Evolutionary conservation across 2,113 vertebrate genomes (phyloP).

Genomic region (Hymenochirus boettgeri): DNA sequence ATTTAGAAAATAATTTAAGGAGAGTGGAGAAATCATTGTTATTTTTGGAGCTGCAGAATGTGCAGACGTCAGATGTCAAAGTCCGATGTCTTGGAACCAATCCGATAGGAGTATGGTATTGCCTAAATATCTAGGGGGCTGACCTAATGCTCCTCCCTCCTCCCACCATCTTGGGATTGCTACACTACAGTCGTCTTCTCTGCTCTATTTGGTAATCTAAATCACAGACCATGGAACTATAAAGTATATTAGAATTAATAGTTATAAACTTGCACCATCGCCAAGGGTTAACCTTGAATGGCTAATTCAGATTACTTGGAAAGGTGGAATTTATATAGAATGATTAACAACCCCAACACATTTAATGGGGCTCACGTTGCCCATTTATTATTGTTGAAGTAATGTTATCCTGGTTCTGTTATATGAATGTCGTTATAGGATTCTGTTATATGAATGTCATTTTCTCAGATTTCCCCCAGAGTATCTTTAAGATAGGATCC

Average conservation of each 20-base stretch:
- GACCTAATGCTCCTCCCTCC: too few species aligned
- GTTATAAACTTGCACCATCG: background rate
- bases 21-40: too few species aligned
- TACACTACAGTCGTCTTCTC: too few species aligned
- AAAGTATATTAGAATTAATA: background rate
- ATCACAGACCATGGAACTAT: too few species aligned
- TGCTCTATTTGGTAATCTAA: too few species aligned
- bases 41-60: too few species aligned
- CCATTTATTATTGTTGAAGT: slow-evolving; percentile 5
- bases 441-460: slow-evolving; percentile 30
- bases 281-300: background rate
- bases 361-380: slow-evolving; percentile 7
- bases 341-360: slow-evolving; percentile 6
- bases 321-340: slow-evolving; percentile 15
- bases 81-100: too few species aligned
- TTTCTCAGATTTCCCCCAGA: slow-evolving; percentile 26
- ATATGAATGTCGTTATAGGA: slow-evolving; percentile 33
- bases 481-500: slow-evolving; percentile 38
- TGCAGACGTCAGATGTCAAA: too few species aligned
- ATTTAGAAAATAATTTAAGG: too few species aligned
- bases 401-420: slow-evolving; percentile 27
- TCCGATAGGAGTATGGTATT: too few species aligned
- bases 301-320: background rate
- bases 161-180: too few species aligned
- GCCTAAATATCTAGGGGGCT: too few species aligned